Evolutionary conservation across 2,888 invertebrate species (phyloP), one percentile per base, ranked within the genome.

Genomic region (Eupithecia inturbata): DNA sequence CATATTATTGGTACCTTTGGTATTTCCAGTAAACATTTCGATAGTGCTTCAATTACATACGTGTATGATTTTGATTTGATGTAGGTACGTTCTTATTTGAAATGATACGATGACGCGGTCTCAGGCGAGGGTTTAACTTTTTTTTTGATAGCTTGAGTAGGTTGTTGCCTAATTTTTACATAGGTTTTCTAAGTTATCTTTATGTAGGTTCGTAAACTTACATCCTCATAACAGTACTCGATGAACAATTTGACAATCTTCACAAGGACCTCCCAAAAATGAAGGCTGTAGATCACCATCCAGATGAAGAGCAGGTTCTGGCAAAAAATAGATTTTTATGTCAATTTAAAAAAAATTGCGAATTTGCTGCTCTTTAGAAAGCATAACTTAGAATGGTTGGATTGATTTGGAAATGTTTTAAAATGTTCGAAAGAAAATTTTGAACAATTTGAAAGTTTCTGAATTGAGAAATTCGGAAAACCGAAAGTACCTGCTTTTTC

Each of bases 281-380:
- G 90, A 1, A 94, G 84, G 79, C 93, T 92, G 88, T 94, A 94
- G 77, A 94, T 89, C 74, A 94, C 86, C 89, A 94, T 89, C 94
- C 94, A 94, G 41, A 92, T 76, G 82, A 92, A 94, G 22, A 94
- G 83, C 19, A 94, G 84, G 76, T 93, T 88, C 94, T 94, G 88
- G 12, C 19, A 62, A 62, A 16, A 28, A 62, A 19, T 9, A 1
- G 19, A 26, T 53, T 3, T 5, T 31, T 31, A 36, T 36, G 9
- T n/a, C n/a, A 22, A 53, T 12, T 12, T 53, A 4, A 5, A 22
- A 26, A 57, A n/a, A 49, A 7, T 49, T 22, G 53, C 22, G 10
- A 1, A 53, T 10, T 53, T 22, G 22, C 22, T 22, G 3, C 22
- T 53, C 22, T 22, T 53, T 22, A 10, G 49, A n/a, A 49, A 22